phyloP scores from a whole-genome alignment of 1,140 invertebrate genomes.

The Aphaenogaster rudis region DNA sequence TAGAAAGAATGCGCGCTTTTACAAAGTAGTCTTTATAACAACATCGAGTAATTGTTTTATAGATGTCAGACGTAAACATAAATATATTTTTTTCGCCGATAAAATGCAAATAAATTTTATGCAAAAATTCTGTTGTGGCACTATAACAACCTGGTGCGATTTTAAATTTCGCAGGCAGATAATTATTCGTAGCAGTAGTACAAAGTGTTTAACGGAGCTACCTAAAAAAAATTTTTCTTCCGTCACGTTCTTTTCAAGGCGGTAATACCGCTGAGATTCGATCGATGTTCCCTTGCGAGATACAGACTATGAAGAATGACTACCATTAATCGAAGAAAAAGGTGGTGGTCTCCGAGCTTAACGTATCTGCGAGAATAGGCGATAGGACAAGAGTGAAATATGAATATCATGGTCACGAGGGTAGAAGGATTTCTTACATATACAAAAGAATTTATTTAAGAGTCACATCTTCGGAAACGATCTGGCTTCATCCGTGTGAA shows the following conservation, averaged over 20 bases:
- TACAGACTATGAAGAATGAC: constrained; percentile 69
- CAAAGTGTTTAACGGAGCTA: not conserved
- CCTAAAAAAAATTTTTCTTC: not conserved
- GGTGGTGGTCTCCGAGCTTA: constrained; percentile 54
- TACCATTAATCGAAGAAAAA: constrained; percentile 69
- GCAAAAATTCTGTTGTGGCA: constrained; percentile 1
- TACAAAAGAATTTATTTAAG: constrained; percentile 10
- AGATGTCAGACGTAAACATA: not conserved
- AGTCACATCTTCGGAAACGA: not conserved
- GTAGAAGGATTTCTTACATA: constrained; percentile 34
- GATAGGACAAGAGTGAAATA: constrained; percentile 67
- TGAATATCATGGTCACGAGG: constrained; percentile 49
- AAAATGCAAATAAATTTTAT: constrained; percentile 34
- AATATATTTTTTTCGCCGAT: not conserved
- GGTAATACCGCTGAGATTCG: constrained; percentile 58
- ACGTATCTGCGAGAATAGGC: constrained; percentile 63
- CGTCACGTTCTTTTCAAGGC: not conserved
- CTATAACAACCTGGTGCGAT: not conserved
- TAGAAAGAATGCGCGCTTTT: not conserved
- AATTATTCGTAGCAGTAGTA: not conserved
- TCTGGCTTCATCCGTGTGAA: not conserved
- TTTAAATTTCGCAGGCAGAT: not conserved
- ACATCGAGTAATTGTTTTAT: constrained; percentile 13
- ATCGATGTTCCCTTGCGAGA: constrained; percentile 68
- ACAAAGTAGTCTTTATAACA: not conserved